phyloP scores from a whole-genome alignment of 2,797 vertebrate species.

The Petrocephalus schoutedeni region DNA sequence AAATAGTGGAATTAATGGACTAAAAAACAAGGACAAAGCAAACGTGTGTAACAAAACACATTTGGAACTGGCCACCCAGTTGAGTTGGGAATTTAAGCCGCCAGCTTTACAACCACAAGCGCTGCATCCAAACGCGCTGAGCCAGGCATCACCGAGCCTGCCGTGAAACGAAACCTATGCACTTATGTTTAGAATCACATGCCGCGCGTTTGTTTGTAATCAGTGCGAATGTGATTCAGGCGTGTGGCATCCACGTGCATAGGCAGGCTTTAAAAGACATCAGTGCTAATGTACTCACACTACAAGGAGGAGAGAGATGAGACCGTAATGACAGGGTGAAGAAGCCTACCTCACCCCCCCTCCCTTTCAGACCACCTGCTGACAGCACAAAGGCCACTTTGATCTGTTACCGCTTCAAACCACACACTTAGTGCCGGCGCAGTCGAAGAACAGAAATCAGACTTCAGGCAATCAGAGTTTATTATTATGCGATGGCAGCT shows the following conservation, averaged over 20 bases:
- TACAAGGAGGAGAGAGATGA: neutral
- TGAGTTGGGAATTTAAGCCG: neutral
- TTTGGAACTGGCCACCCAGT: neutral
- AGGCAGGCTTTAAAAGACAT: neutral
- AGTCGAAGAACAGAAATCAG: neutral
- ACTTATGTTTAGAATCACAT: neutral
- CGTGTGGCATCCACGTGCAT: neutral
- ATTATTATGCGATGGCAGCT: neutral
- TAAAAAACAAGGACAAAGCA: neutral
- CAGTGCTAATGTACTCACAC: neutral
- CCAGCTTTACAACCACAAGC: neutral
- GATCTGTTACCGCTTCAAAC: neutral
- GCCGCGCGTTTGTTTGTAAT: neutral
- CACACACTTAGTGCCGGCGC: neutral
- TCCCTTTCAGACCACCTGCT: neutral
- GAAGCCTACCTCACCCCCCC: neutral
- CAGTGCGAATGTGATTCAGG: neutral
- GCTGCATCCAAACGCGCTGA: neutral
- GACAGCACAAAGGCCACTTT: neutral
- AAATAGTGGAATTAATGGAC: neutral
- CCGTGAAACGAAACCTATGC: neutral
- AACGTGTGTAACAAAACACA: neutral
- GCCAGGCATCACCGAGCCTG: neutral
- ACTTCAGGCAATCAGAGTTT: neutral
- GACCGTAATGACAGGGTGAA: neutral